Evolutionary conservation across 2,797 vertebrate genomes (phyloP).

Genomic region (Lithobates sylvaticus): DNA sequence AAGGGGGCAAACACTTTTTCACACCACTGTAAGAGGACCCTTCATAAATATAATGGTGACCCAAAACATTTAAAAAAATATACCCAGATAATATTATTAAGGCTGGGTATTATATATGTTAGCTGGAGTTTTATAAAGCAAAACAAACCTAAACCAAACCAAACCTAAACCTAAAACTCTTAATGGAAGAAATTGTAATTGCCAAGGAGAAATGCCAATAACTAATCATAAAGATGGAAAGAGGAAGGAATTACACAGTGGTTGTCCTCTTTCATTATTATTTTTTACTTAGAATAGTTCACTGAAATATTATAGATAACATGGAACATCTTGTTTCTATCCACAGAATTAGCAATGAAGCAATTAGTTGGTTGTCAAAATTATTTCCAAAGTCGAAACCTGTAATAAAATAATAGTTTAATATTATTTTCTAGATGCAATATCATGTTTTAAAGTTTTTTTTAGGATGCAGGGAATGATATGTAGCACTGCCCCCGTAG

Average conservation of each 20-base stretch:
- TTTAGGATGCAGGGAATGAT: no score
- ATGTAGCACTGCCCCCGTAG: no score
- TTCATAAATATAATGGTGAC: no score
- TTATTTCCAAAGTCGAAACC: neutral
- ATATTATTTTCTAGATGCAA: no score
- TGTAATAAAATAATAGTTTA: neutral
- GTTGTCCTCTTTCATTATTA: neutral
- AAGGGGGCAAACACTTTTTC: no score
- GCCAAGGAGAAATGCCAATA: neutral
- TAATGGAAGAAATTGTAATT: neutral
- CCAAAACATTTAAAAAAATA: no score
- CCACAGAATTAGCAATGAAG: neutral
- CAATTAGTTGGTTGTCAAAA: neutral
- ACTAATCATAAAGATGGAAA: neutral
- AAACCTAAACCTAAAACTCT: slow-evolving; percentile 3
- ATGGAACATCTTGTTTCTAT: neutral
- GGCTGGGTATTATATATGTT: neutral
- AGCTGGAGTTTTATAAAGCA: neutral
- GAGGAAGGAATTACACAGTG: neutral
- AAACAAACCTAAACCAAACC: no score
- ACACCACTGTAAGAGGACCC: no score
- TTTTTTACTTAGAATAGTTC: neutral
- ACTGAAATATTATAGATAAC: slow-evolving; percentile 1
- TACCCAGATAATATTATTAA: no score
- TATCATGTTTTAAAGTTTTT: no score